Base-by-base conservation (phyloP, 2,888 invertebrate genomes). In the Macrosiphum euphorbiae region DNA sequence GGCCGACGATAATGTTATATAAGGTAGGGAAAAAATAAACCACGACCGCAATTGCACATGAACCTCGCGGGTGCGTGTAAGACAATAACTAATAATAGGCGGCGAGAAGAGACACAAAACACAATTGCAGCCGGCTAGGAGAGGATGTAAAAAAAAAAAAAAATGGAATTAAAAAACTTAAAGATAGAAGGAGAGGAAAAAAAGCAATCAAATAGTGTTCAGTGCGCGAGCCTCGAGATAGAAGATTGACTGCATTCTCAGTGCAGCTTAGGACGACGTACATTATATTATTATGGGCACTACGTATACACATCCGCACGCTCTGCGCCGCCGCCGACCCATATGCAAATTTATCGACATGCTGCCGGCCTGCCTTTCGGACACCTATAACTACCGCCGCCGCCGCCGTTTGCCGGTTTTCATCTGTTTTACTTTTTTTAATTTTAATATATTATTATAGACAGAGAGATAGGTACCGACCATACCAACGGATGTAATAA, bases 201-300 rank as follows among this genome's bases (percentile, higher is more conserved):
- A 91, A 92, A 92, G 44, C 85, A 91, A 92, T 92, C 86, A 86
- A 92, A 92, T n/a, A n/a, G 86, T 41, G 44, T 41, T 44, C 44
- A 16, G 41, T 52, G 85, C 24, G 58, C 24, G 47, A n/a, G 35
- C 61, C 26, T 20, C 16, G 84, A 55, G 84, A 85, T 41, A 91
- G 91, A 91, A 91, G 91, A 58, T 92, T 92, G 86, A 92, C 91
- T 92, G 86, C 91, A 92, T 92, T 92, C 91, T 58, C 86, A 58
- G n/a, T 61, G 47, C 85, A 47, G 28, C 47, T 20, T 47, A 88
- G 47, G 47, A 16, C 28, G 8, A 35, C 44, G 28, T 47, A 47
- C 47, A 47, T 86, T 85, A 85, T 47, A 44, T 85, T 86, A 86
- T 78, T 78, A 86, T 85, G 85, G 50, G 78, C 41, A 84, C 78